Conservation (phyloP, 2,113 vertebrate genomes). For the Hystrix cristata region DNA sequence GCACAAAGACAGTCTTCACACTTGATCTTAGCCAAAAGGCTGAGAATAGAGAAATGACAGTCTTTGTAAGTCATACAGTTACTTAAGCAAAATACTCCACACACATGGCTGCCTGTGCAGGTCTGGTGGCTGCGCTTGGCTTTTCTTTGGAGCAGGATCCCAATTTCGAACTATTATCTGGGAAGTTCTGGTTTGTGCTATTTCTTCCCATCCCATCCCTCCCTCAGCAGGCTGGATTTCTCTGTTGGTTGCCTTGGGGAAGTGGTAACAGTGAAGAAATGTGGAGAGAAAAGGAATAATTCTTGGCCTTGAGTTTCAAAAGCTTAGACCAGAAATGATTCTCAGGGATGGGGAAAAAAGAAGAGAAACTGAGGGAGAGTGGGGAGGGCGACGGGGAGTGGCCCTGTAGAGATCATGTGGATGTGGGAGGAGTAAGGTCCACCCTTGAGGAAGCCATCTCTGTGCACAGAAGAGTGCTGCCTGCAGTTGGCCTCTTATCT, state of each 20-base stretch:
- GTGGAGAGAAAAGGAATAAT: not conserved
- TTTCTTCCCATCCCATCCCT: not conserved
- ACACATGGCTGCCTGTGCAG: fast-evolving
- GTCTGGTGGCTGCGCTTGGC: not conserved
- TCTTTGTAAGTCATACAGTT: no score
- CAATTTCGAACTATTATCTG: not conserved
- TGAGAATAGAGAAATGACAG: not conserved
- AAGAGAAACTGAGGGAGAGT: not conserved
- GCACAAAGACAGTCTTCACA: not conserved
- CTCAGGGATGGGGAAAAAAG: not conserved
- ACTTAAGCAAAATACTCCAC: no score
- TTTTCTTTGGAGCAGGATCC: not conserved
- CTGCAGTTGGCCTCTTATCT: no score
- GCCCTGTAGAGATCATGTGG: not conserved
- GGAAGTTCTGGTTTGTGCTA: not conserved
- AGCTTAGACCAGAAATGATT: not conserved
- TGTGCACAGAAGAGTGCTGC: not conserved
- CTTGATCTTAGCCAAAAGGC: no score
- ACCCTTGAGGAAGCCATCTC: fast-evolving
- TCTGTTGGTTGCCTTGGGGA: not conserved
- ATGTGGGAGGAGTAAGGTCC: not conserved
- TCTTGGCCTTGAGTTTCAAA: conserved; percentile 41
- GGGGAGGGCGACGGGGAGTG: not conserved
- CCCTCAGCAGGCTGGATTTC: not conserved
- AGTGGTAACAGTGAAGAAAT: not conserved